Evolutionary conservation across 1,140 invertebrate genomes (phyloP).

Genomic region (Pantala flavescens): DNA sequence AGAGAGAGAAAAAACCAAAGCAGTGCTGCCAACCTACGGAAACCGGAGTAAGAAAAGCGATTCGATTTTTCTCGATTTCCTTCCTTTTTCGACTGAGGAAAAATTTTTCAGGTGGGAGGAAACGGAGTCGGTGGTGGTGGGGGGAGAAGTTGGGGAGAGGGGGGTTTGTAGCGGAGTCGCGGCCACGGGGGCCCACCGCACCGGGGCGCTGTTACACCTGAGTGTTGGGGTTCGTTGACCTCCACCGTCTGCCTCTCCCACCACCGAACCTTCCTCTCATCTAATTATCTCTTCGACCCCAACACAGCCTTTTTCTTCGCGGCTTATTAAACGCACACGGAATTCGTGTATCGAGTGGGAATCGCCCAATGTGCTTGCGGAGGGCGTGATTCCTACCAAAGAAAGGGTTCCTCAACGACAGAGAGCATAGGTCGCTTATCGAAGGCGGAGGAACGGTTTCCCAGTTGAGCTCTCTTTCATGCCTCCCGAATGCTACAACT

Average conservation of each 20-base stretch:
- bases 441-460: no score
- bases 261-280: background rate
- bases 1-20: no score
- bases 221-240: background rate
- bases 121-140: background rate
- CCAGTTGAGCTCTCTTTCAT: no score
- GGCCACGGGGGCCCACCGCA: background rate
- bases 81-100: no score
- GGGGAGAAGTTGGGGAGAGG: background rate
- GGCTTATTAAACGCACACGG: background rate
- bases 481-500: no score
- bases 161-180: background rate
- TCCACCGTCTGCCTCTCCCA: background rate
- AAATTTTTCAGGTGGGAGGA: background rate
- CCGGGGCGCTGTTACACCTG: conserved; percentile 5
- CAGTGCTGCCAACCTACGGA: no score
- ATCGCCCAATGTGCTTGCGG: no score
- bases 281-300: conserved; percentile 2
- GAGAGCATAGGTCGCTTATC: no score
- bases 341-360: background rate
- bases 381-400: no score
- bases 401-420: no score
- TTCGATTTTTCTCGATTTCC: no score
- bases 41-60: no score
- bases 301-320: background rate